Evolutionary conservation across 30 jellyfish, hydroid and myxozoan species (phyloP), one percentile per base, ranked within the genome.

Genomic region (Aurelia sp.): DNA sequence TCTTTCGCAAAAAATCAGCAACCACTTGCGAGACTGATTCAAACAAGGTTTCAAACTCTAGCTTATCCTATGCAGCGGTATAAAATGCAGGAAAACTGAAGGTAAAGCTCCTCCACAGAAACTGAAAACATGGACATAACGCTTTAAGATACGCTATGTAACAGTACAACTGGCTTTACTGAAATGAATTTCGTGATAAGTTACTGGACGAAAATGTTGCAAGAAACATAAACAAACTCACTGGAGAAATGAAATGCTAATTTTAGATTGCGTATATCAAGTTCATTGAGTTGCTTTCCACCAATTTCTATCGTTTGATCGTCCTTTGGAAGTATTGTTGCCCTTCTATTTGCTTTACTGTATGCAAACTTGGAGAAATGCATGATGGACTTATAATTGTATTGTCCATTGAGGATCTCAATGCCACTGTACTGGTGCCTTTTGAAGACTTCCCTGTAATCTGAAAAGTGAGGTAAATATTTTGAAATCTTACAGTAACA

Each of bases 361-460:
- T 65, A 84, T 31, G 93, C 86, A 20, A 22, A 65, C 18, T 72
- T 84, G 24, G 93, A 84, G 68, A 77, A 58, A 61, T 84, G 93
- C 93, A 84, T 84, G 19, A 84, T 72, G 47, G 93, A 84, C 7
- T 62, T 59, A 75, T 72, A 84, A 20, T 72, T 74, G 65, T 84
- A 84, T 21, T 64, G 87, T 2, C 84, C 81, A 59, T 55, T 84
- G 41, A 53, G 33, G 16, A 70, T 84, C 18, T 72, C 93, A 12
- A 84, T 20, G 67, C 74, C 47, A 22, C 44, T 76, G 76, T 24
- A 84, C 12, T 47, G 60, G 31, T 67, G 87, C 30, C 85, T 38
- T 73, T 69, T 57, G 78, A 84, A 84, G 2, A 84, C 13, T 31
- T 35, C 78, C 17, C 60, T 65, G 67, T 84, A 72, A 13, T 63